A percentile compares a stretch with the other conserved stretches of the same genome.
Evolutionary conservation across 2,113 vertebrate species (phyloP).

Genomic region (Pseudorectes ferrugineus): DNA sequence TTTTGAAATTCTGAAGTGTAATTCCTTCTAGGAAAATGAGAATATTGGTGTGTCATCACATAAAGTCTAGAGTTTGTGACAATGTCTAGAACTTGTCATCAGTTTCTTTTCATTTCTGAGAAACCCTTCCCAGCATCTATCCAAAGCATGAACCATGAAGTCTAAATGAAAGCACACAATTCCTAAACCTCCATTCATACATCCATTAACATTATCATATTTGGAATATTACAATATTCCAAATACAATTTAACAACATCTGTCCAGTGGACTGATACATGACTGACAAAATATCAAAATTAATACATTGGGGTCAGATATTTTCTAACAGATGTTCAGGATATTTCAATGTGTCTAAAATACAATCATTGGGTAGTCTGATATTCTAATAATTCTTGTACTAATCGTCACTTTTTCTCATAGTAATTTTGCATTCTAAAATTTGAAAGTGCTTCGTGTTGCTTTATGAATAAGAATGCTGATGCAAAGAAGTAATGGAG

Average conservation of each 20-base stretch:
- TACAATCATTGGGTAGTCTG: background rate
- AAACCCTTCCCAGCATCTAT: background rate
- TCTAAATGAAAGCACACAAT: background rate
- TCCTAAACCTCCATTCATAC: background rate
- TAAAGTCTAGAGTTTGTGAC: background rate
- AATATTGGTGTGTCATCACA: background rate
- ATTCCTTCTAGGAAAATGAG: background rate
- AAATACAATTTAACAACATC: background rate
- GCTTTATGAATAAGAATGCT: background rate
- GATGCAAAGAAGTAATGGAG: background rate
- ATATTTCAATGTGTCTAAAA: background rate
- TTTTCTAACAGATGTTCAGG: background rate
- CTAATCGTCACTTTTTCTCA: rapidly evolving
- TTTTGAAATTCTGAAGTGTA: background rate
- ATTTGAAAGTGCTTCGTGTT: background rate
- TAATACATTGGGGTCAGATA: no score
- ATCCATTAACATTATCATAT: background rate
- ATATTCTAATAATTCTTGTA: background rate
- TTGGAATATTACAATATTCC: background rate
- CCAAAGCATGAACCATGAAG: background rate
- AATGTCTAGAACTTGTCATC: background rate
- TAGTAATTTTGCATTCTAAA: background rate
- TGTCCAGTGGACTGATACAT: background rate
- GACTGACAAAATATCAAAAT: background rate
- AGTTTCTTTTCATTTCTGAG: background rate